Conservation (phyloP, 53 echinoderm and acorn worm genomes). For the Echinarachnius parma region DNA sequence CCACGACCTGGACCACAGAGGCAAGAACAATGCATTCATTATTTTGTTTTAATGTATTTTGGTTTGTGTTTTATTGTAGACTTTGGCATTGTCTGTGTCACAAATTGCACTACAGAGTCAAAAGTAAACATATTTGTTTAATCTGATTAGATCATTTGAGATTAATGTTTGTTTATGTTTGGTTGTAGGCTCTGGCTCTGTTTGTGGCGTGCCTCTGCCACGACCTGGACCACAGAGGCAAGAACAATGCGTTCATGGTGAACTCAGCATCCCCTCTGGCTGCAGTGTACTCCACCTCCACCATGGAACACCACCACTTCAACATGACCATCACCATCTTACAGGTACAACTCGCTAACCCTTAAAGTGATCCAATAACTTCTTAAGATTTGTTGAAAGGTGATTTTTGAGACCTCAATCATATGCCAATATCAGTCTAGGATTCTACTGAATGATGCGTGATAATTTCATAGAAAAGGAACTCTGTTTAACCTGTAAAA, state of each 20-base stretch:
- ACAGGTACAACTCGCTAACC: conserved; percentile 51
- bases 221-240: conserved; percentile 92
- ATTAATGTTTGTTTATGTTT: neutral
- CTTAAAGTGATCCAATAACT: too few species aligned
- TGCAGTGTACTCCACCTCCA: conserved; percentile 86
- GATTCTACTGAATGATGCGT: too few species aligned
- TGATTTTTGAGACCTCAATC: too few species aligned
- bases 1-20: conserved; percentile 93
- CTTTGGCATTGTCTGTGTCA: too few species aligned
- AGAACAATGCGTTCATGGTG: conserved; percentile 97
- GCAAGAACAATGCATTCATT: conserved; percentile 97
- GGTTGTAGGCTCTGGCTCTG: conserved; percentile 70
- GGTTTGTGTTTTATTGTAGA: too few species aligned
- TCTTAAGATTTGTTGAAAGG: too few species aligned
- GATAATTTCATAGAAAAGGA: too few species aligned
- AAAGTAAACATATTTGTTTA: neutral
- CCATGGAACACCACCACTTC: conserved; percentile 96
- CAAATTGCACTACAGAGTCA: too few species aligned
- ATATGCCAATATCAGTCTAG: too few species aligned
- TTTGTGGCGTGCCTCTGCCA: conserved; percentile 98
- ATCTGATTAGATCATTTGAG: neutral
- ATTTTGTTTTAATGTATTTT: too few species aligned
- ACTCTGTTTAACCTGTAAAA: too few species aligned
- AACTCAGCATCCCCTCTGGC: conserved; percentile 93
- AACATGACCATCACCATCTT: conserved; percentile 98